A percentile compares a stretch with the other conserved stretches of the same genome.
phyloP scores from a whole-genome alignment of 2,113 vertebrate species.

The Diadophis punctatus region DNA sequence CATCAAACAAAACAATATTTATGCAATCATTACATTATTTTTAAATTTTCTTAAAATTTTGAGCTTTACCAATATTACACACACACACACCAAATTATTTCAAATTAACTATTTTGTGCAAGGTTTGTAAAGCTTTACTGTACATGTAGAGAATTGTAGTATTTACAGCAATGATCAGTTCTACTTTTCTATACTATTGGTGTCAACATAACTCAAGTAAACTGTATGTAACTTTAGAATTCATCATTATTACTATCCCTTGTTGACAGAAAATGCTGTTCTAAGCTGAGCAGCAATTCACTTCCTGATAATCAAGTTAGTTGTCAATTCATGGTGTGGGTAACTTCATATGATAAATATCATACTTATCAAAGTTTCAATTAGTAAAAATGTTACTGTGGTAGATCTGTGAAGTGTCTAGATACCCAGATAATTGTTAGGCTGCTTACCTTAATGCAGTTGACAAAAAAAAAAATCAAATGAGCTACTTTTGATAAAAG shows the following conservation, averaged over 20 bases:
- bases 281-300: neutral
- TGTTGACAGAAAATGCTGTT: neutral
- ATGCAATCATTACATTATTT: neutral
- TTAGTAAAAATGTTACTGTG: neutral
- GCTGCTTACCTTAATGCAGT: neutral
- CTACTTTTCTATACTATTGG: neutral
- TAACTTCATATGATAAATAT: constrained; percentile 8
- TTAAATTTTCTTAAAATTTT: neutral
- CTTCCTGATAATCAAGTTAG: neutral
- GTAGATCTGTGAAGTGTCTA: neutral
- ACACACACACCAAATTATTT: neutral
- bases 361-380: neutral
- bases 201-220: neutral
- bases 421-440: neutral
- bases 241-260: neutral
- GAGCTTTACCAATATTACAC: neutral
- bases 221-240: neutral
- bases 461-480: neutral
- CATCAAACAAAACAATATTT: neutral
- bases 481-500: neutral
- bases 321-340: neutral
- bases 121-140: neutral
- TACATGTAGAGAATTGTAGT: neutral
- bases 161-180: neutral
- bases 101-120: neutral